A percentile compares a stretch with the other conserved stretches of the same genome.
phyloP scores from a whole-genome alignment of 2,113 vertebrate genomes.

The Callopanchax toddi region DNA sequence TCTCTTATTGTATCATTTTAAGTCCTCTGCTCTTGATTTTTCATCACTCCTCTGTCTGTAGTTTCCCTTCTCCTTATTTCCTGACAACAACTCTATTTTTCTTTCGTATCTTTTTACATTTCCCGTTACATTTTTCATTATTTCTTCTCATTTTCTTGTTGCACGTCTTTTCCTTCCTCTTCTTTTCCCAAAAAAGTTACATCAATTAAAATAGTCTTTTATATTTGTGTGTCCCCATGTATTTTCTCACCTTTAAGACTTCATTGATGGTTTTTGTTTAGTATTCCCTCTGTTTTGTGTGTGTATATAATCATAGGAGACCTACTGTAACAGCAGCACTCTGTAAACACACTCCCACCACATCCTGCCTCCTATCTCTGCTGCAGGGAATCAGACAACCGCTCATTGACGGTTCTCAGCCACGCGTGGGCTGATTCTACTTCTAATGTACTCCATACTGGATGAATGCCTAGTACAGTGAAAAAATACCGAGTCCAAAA shows the following conservation, averaged over 20 bases:
- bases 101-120: not conserved
- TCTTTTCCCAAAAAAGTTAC: too few relatives aligned
- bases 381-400: constrained; percentile 50
- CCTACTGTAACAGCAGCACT: constrained; percentile 26
- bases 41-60: too few relatives aligned
- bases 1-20: not conserved
- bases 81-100: too few relatives aligned
- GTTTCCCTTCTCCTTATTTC: too few relatives aligned
- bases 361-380: constrained; percentile 33
- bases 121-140: not conserved
- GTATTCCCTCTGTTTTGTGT: not conserved
- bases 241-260: not conserved
- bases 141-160: not conserved
- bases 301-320: not conserved
- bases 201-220: too few relatives aligned
- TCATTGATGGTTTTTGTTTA: not conserved
- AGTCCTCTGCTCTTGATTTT: too few relatives aligned
- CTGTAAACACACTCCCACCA: constrained; percentile 3
- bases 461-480: constrained; percentile 44
- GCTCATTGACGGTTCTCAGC: constrained; percentile 64
- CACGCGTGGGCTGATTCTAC: constrained; percentile 64
- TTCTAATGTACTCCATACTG: constrained; percentile 59
- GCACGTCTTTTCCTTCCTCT: not conserved
- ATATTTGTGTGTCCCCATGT: too few relatives aligned
- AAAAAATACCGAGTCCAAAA: constrained; percentile 21